Percentiles rank a stretch among this genome's conserved stretches.
These are phyloP conservation scores for Andrena fulva DNA, from an alignment of 2,888 invertebrate species.

Conservation along the genomic window DNA sequence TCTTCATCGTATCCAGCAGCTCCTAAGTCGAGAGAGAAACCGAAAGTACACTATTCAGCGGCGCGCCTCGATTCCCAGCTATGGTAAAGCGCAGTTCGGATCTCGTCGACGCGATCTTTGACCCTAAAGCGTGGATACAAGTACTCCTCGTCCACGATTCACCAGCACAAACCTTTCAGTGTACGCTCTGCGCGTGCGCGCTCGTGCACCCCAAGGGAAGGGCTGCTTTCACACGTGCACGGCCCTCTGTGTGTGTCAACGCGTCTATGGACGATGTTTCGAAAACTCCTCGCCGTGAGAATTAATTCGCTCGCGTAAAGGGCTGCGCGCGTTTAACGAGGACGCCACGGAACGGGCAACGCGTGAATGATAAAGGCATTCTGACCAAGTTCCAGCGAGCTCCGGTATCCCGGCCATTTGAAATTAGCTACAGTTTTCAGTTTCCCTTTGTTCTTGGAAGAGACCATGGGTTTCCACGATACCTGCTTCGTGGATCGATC, in stretches of 20 bases:
- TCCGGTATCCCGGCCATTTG: too few relatives aligned
- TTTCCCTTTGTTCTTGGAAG: too few relatives aligned
- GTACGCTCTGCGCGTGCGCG: not conserved
- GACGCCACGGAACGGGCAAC: constrained; percentile 7
- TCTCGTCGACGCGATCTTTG: constrained; percentile 50
- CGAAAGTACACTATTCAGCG: constrained; percentile 3
- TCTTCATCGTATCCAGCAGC: not conserved
- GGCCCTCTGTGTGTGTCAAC: not conserved
- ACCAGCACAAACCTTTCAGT: constrained; percentile 15
- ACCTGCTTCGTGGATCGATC: too few relatives aligned
- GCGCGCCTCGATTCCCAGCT: constrained; percentile 8
- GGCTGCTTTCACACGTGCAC: constrained; percentile 1
- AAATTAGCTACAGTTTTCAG: too few relatives aligned
- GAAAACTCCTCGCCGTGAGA: constrained; percentile 24
- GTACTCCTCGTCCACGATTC: constrained; percentile 45
- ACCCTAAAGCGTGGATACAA: constrained; percentile 60
- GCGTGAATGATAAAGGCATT: constrained; percentile 21
- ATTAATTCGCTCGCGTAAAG: constrained; percentile 21
- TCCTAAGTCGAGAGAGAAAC: not conserved
- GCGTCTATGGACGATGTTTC: not conserved
- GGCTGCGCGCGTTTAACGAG: constrained; percentile 40
- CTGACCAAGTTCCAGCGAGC: not conserved
- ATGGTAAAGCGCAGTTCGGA: constrained; percentile 28
- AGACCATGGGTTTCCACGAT: too few relatives aligned
- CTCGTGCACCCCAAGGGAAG: not conserved